phyloP scores from a whole-genome alignment of 2,888 invertebrate species.

The Octodonta nipae region DNA sequence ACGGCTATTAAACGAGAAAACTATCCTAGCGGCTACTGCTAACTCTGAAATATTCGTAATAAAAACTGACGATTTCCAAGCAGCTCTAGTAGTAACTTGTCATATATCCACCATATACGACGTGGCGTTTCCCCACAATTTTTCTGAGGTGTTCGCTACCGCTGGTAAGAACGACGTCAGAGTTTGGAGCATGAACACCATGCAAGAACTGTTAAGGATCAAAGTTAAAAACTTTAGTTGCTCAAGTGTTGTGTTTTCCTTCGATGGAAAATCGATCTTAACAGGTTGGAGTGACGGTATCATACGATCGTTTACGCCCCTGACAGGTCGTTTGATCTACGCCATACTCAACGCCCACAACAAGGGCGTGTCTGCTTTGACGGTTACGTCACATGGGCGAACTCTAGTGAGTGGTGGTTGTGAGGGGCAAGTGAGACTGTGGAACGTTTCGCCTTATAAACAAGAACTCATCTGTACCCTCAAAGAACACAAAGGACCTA shows the following conservation, averaged over 20 bases:
- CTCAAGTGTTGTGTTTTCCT: slow-evolving; percentile 60
- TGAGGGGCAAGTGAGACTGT: slow-evolving; percentile 79
- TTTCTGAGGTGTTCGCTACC: slow-evolving; percentile 76
- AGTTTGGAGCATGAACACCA: slow-evolving; percentile 66
- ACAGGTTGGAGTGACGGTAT: slow-evolving; percentile 77
- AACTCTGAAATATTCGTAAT: slow-evolving; percentile 72
- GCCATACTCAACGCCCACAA: slow-evolving; percentile 80
- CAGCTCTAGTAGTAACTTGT: slow-evolving; percentile 64
- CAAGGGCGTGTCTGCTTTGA: slow-evolving; percentile 75
- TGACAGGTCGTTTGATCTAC: slow-evolving; percentile 68
- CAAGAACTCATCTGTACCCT: slow-evolving; percentile 60
- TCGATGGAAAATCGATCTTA: slow-evolving; percentile 67
- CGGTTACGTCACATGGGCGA: slow-evolving; percentile 54
- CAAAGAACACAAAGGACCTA: slow-evolving; percentile 83
- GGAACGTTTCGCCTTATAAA: slow-evolving; percentile 55
- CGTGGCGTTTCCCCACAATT: slow-evolving; percentile 66
- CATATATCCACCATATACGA: slow-evolving; percentile 69
- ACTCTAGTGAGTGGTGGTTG: slow-evolving; percentile 78
- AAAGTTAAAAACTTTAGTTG: slow-evolving; percentile 79
- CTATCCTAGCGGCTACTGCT: slow-evolving; percentile 62
- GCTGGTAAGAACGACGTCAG: slow-evolving; percentile 73
- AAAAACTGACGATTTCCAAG: slow-evolving; percentile 50
- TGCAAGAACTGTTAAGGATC: slow-evolving; percentile 70
- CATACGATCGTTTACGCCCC: slow-evolving; percentile 68
- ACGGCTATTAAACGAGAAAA: slow-evolving; percentile 43